Evolutionary conservation across 2,113 vertebrate genomes (phyloP).

Genomic region (Zingel zingel): DNA sequence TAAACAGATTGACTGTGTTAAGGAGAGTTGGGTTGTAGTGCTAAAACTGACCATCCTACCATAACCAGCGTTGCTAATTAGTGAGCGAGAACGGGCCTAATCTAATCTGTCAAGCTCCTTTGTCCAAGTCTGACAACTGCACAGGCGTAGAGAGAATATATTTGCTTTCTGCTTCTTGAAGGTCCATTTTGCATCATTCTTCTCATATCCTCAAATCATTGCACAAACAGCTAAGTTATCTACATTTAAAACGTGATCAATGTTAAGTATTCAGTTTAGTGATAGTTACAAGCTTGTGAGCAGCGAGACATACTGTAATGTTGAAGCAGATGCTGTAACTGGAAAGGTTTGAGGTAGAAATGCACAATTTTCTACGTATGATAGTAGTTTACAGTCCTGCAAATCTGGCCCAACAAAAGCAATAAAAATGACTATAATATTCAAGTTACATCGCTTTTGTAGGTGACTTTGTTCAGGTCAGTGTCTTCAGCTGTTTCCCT

Average conservation of each 20-base stretch:
- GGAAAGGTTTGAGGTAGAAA: neutral
- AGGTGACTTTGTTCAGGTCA: slow-evolving; percentile 16
- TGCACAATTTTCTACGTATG: neutral
- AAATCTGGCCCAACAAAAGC: neutral
- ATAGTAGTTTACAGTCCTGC: neutral
- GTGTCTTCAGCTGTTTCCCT: slow-evolving; percentile 10
- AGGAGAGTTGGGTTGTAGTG: slow-evolving; percentile 18
- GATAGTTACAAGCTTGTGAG: neutral
- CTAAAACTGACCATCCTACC: slow-evolving; percentile 9
- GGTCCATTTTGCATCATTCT: neutral
- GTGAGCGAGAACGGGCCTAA: neutral
- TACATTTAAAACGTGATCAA: neutral
- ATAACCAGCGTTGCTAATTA: slow-evolving; percentile 39
- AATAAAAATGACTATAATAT: neutral
- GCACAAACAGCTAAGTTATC: neutral
- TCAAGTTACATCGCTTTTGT: neutral
- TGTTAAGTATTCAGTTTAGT: neutral
- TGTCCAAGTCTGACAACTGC: slow-evolving; percentile 21
- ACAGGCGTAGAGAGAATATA: neutral
- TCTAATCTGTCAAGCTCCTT: slow-evolving; percentile 30
- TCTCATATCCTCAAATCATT: neutral
- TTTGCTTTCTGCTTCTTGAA: slow-evolving; percentile 1
- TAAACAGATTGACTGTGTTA: slow-evolving; percentile 43
- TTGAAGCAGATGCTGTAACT: too few species aligned
- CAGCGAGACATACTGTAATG: neutral